These are phyloP conservation scores for Megalops atlanticus DNA, from an alignment of 2,113 vertebrate species.

Conservation along the genomic window DNA sequence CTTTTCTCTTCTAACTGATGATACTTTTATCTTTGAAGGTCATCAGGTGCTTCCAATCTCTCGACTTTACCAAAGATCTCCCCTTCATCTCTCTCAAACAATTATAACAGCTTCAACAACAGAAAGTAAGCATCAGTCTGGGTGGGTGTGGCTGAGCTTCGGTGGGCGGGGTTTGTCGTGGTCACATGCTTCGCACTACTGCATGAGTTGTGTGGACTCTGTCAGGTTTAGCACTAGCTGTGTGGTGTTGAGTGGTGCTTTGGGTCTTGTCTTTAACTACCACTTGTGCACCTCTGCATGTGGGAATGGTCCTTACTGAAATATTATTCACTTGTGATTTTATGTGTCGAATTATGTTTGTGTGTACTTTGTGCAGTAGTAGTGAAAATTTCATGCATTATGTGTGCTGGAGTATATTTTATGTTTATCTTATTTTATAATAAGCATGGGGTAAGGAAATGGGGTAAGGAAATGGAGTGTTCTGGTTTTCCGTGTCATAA, in stretches of 20 bases:
- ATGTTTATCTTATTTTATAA: no score
- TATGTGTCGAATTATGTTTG: not conserved
- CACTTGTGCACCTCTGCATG: slow-evolving; percentile 18
- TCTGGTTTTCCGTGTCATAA: no score
- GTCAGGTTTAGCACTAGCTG: not conserved
- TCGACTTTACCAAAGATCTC: slow-evolving; percentile 99
- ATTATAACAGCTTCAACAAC: slow-evolving; percentile 99
- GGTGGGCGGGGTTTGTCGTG: slow-evolving; percentile 41
- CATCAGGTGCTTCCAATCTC: slow-evolving; percentile 98
- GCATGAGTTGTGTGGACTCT: not conserved
- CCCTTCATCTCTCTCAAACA: slow-evolving; percentile 98
- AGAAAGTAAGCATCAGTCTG: slow-evolving; percentile 91
- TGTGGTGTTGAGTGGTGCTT: slow-evolving; percentile 16
- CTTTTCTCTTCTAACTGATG: slow-evolving; percentile 70
- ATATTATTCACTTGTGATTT: not conserved
- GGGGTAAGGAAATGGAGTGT: no score
- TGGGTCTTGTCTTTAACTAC: slow-evolving; percentile 21
- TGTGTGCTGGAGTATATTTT: no score
- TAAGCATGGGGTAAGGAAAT: no score
- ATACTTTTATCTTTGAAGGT: slow-evolving; percentile 97
- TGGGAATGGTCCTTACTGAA: not conserved
- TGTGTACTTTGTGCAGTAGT: no score
- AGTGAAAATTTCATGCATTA: no score
- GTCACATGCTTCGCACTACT: not conserved
- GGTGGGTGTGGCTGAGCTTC: slow-evolving; percentile 31